A percentile compares a stretch with the other conserved stretches of the same genome.
Conservation (phyloP, 2,888 invertebrate genomes). For the Scaptodrosophila latifasciaeformis region DNA sequence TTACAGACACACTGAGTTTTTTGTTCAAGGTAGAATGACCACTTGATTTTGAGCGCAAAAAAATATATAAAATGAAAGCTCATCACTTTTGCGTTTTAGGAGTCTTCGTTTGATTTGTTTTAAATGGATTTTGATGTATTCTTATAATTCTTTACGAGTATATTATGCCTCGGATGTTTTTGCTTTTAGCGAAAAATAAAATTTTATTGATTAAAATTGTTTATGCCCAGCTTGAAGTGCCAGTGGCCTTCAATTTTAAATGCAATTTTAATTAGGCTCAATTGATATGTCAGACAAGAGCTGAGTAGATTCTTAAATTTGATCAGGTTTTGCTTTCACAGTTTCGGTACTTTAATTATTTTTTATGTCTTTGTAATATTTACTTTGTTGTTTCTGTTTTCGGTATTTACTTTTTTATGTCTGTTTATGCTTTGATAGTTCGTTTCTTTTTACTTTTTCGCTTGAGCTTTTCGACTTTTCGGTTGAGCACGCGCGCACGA, state of each 20-base stretch:
- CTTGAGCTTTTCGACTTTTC: slow-evolving; percentile 25
- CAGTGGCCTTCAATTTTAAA: neutral
- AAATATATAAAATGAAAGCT: too few relatives aligned
- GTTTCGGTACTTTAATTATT: neutral
- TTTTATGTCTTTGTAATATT: neutral
- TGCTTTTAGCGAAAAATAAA: too few relatives aligned
- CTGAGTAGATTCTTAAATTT: neutral
- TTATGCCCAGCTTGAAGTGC: neutral
- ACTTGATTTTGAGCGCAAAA: too few relatives aligned
- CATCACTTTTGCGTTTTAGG: too few relatives aligned
- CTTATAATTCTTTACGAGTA: too few relatives aligned
- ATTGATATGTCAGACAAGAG: neutral
- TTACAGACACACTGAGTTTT: too few relatives aligned
- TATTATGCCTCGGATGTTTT: too few relatives aligned
- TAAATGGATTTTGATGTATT: too few relatives aligned
- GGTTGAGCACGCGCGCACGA: slow-evolving; percentile 31
- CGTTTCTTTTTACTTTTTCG: slow-evolving; percentile 22
- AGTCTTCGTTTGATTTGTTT: too few relatives aligned
- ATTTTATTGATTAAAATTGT: too few relatives aligned
- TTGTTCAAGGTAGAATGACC: too few relatives aligned
- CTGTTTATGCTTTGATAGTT: neutral
- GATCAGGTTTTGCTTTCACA: slow-evolving; percentile 16
- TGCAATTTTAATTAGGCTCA: neutral
- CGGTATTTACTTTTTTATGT: slow-evolving; percentile 1
- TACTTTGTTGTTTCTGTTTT: slow-evolving; percentile 4